Evolutionary conservation across 53 echinoderm and acorn worm genomes (phyloP).

Genomic region (Apostichopus leukothele): DNA sequence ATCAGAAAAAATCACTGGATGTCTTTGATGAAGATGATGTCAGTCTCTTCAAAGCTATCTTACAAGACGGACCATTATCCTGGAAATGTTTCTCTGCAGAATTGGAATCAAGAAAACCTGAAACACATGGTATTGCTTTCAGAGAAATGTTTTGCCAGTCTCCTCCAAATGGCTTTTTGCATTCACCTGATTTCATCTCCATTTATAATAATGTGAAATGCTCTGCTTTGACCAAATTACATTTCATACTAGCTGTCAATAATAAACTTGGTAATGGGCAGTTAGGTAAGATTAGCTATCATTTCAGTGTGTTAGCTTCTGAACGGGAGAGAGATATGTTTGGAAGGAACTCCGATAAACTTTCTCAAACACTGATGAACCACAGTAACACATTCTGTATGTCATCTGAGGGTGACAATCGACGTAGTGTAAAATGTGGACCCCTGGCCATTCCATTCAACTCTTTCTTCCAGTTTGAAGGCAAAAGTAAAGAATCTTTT

Average conservation of each 20-base stretch:
- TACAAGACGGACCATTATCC: slow-evolving; percentile 12
- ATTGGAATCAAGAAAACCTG: not conserved
- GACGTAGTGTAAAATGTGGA: not conserved
- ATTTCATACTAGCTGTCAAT: not conserved
- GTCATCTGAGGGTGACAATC: not conserved
- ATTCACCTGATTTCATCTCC: slow-evolving; percentile 24
- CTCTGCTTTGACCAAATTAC: not conserved
- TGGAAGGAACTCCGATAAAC: not conserved
- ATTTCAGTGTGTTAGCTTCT: not conserved
- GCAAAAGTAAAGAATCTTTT: not conserved
- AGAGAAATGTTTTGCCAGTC: slow-evolving; percentile 1
- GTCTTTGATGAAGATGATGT: not conserved
- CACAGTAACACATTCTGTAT: not conserved
- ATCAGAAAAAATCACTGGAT: not conserved
- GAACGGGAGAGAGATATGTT: not conserved
- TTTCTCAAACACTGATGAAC: not conserved
- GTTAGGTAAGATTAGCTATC: not conserved
- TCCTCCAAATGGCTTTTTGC: not conserved
- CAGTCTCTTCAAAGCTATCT: not conserved
- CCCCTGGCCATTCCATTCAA: slow-evolving; percentile 2
- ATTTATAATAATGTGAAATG: not conserved
- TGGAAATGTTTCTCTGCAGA: not conserved
- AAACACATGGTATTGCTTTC: not conserved
- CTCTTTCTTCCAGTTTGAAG: slow-evolving; percentile 13
- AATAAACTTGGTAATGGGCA: not conserved